Percentiles rank a stretch among this genome's conserved stretches.
phyloP scores from a whole-genome alignment of 2,888 invertebrate genomes.

The Platypus cylindrus region DNA sequence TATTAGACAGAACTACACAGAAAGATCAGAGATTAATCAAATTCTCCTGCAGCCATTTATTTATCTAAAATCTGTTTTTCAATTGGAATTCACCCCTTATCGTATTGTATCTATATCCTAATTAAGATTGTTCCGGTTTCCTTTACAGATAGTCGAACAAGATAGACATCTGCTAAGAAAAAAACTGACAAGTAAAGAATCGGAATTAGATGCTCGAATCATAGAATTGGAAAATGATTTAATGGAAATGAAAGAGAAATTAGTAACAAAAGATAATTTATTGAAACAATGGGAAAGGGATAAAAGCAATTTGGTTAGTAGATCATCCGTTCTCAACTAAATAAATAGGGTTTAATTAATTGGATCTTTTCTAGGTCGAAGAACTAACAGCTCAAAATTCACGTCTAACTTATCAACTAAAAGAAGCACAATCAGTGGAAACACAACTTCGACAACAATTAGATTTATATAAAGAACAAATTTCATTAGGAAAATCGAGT shows the following conservation, averaged over 20 bases:
- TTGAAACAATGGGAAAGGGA: constrained; percentile 62
- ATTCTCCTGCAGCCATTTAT: too few relatives aligned
- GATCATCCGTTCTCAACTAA: background rate
- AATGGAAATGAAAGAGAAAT: constrained; percentile 61
- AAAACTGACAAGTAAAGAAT: constrained; percentile 71
- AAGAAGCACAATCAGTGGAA: constrained; percentile 70
- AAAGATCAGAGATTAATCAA: too few relatives aligned
- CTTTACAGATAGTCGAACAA: constrained; percentile 79
- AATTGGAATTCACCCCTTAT: too few relatives aligned
- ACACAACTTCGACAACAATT: constrained; percentile 69
- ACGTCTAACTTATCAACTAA: constrained; percentile 69
- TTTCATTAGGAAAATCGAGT: constrained; percentile 49
- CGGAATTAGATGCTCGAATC: constrained; percentile 78
- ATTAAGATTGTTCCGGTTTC: too few relatives aligned
- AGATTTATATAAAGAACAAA: constrained; percentile 71
- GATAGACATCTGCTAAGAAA: constrained; percentile 80
- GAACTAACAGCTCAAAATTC: constrained; percentile 76
- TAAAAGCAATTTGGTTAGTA: constrained; percentile 58
- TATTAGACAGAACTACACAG: too few relatives aligned
- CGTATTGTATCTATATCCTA: background rate
- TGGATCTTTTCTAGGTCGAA: constrained; percentile 30
- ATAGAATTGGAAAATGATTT: constrained; percentile 84
- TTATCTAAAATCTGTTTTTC: too few relatives aligned
- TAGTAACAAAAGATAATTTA: constrained; percentile 50
- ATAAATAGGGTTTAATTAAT: background rate